These are phyloP conservation scores for Dinomys branickii DNA, from an alignment of 2,113 vertebrate species.

Conservation along the genomic window DNA sequence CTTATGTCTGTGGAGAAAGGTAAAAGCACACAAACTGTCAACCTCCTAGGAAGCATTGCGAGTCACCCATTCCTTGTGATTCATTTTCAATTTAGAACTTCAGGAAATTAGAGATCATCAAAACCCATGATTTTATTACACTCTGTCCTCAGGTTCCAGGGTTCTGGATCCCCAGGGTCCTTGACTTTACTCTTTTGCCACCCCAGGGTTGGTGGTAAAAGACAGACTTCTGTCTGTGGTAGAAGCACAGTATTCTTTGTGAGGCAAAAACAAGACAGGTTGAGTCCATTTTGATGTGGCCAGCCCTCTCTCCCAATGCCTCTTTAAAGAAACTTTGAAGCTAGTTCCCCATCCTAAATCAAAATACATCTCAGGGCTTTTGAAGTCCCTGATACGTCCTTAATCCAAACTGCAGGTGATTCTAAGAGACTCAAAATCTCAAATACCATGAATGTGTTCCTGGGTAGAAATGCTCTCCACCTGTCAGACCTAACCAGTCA, in stretches of 20 bases:
- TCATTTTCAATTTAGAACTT: background rate
- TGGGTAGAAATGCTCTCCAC: background rate
- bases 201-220: background rate
- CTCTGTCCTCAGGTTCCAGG: background rate
- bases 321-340: conserved; percentile 20
- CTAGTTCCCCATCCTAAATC: background rate
- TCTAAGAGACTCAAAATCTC: background rate
- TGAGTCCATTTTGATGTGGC: background rate
- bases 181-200: background rate
- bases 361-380: background rate
- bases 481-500: background rate
- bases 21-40: background rate
- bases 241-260: background rate
- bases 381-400: background rate
- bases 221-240: background rate
- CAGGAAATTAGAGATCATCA: background rate
- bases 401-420: conserved; percentile 43
- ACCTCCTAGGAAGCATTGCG: background rate
- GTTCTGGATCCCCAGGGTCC: background rate
- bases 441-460: background rate
- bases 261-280: background rate
- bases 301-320: background rate
- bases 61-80: background rate
- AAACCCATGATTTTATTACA: background rate
- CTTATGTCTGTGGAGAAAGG: background rate